Conservation (phyloP, 2,888 invertebrate species). For the Hypena proboscidalis region DNA sequence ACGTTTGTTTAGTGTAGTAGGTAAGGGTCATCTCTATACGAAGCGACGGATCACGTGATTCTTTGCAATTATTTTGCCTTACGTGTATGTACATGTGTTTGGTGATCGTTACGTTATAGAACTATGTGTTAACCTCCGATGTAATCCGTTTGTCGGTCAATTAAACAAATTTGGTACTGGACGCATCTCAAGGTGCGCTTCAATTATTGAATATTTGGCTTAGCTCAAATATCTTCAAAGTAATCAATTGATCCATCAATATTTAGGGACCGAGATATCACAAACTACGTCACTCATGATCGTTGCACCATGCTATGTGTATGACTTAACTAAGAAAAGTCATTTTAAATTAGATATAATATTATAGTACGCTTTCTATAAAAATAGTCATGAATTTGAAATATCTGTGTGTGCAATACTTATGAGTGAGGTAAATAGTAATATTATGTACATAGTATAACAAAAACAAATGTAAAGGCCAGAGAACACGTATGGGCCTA, state of each 20-base stretch:
- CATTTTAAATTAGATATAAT: conserved; percentile 32
- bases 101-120: conserved; percentile 9
- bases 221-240: conserved; percentile 19
- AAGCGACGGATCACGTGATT: conserved; percentile 23
- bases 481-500: conserved; percentile 45
- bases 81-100: conserved; percentile 7
- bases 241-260: conserved; percentile 22
- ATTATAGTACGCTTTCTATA: conserved; percentile 17
- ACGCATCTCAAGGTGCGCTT: conserved; percentile 15
- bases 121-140: conserved; percentile 8
- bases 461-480: conserved; percentile 37
- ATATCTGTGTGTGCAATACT: conserved; percentile 22
- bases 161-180: conserved; percentile 18
- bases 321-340: conserved; percentile 25
- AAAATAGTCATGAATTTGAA: conserved; percentile 26
- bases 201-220: conserved; percentile 18
- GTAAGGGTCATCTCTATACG: not conserved
- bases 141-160: conserved; percentile 20
- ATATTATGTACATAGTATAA: conserved; percentile 47
- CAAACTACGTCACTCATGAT: conserved; percentile 34
- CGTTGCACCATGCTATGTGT: conserved; percentile 19
- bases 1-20: conserved; percentile 6
- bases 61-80: conserved; percentile 19
- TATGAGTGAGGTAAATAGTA: conserved; percentile 40
- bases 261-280: conserved; percentile 40